Conservation (phyloP, 2,888 invertebrate genomes). For the Tethea ocularis region DNA sequence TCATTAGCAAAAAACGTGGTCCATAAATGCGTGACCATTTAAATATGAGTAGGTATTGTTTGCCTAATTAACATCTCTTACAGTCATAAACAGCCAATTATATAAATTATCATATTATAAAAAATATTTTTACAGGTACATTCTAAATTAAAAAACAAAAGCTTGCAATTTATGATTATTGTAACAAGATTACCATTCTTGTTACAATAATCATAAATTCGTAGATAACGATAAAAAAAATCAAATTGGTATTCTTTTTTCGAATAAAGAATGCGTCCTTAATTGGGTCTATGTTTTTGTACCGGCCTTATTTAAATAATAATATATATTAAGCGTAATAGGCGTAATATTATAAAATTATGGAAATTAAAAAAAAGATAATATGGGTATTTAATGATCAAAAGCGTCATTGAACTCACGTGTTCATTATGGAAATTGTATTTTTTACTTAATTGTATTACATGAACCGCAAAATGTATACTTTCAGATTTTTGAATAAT, state of each 20-base stretch:
- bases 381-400: not conserved
- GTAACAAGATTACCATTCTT: too few relatives aligned
- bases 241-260: not conserved
- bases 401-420: not conserved
- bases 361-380: not conserved
- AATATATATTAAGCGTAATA: too few relatives aligned
- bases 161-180: too few relatives aligned
- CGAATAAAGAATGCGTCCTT: not conserved
- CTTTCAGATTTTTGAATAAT: too few relatives aligned
- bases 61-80: too few relatives aligned
- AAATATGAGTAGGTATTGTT: too few relatives aligned
- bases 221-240: not conserved
- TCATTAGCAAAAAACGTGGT: too few relatives aligned
- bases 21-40: too few relatives aligned
- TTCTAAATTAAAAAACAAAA: not conserved
- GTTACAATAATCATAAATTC: not conserved
- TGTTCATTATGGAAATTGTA: not conserved
- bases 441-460: not conserved
- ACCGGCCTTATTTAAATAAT: not conserved
- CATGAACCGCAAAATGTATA: constrained; percentile 14
- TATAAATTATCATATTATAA: too few relatives aligned
- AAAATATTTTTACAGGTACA: too few relatives aligned
- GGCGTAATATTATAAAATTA: not conserved
- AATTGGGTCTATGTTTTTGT: not conserved
- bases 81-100: too few relatives aligned